Conservation (phyloP, 2,888 invertebrate species). For the Cantharis lateralis region DNA sequence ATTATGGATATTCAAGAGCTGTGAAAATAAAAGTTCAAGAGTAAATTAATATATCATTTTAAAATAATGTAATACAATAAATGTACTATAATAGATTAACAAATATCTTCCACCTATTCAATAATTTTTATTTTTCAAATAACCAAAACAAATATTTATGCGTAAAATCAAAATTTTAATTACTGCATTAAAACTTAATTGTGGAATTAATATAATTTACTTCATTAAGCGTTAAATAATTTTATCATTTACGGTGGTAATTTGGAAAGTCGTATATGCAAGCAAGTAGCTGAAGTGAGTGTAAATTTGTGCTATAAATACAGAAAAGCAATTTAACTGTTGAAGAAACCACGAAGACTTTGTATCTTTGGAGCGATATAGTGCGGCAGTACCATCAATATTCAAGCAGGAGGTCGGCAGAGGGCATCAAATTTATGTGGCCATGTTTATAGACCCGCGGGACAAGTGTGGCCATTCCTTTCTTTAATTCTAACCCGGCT, state of each 20-base stretch:
- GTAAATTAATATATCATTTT: no score
- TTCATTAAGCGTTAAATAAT: background rate
- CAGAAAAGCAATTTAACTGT: slow-evolving; percentile 31
- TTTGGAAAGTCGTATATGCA: slow-evolving; percentile 10
- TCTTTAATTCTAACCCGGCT: slow-evolving; percentile 56
- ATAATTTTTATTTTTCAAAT: background rate
- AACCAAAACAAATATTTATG: background rate
- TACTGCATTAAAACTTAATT: background rate
- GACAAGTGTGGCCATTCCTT: slow-evolving; percentile 57
- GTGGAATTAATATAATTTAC: background rate
- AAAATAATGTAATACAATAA: no score
- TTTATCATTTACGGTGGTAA: background rate
- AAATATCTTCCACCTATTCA: background rate
- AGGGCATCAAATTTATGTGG: slow-evolving; percentile 58
- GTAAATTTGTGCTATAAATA: slow-evolving; percentile 29
- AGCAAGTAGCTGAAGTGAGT: slow-evolving; percentile 20
- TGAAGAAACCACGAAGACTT: slow-evolving; percentile 35
- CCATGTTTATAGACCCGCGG: slow-evolving; percentile 59
- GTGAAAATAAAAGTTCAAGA: no score
- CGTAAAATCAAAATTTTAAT: background rate
- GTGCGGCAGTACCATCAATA: slow-evolving; percentile 55
- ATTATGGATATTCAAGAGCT: no score
- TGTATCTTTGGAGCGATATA: slow-evolving; percentile 48
- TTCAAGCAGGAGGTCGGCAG: slow-evolving; percentile 52
- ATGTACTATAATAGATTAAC: background rate